phyloP scores from a whole-genome alignment of 2,888 invertebrate species.

The Troilus luridus region DNA sequence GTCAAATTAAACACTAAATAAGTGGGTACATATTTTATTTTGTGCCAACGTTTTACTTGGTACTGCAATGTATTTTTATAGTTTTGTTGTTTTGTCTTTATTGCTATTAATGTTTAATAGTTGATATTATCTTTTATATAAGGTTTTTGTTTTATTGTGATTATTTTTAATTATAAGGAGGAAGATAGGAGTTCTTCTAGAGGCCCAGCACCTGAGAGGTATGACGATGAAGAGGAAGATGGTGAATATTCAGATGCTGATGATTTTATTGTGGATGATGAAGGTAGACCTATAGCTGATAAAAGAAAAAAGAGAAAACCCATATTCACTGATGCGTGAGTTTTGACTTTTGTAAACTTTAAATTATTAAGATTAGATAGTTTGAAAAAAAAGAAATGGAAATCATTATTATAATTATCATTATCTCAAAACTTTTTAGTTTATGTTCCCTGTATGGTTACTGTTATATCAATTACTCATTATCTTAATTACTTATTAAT shows the following conservation, averaged over 20 bases:
- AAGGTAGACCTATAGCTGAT: conserved; percentile 88
- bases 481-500: not conserved
- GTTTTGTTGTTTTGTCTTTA: no score
- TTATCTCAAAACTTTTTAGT: not conserved
- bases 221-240: conserved; percentile 85
- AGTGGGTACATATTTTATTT: no score
- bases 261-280: conserved; percentile 98
- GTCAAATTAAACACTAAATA: no score
- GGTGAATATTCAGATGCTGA: conserved; percentile 90
- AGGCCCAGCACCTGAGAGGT: conserved; percentile 77
- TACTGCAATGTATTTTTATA: no score
- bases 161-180: conserved; percentile 73
- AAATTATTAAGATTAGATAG: not conserved
- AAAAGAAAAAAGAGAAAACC: conserved; percentile 84
- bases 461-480: not conserved
- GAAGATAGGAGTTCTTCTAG: conserved; percentile 83
- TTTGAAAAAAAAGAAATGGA: not conserved
- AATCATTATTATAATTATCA: not conserved
- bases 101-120: conserved; percentile 40
- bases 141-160: conserved; percentile 41
- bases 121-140: conserved; percentile 24
- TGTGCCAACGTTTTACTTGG: no score
- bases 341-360: not conserved
- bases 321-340: conserved; percentile 88
- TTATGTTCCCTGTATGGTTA: not conserved